Evolutionary conservation across 2,797 vertebrate species (phyloP), one percentile per base, ranked within the genome.

Genomic region (Ciconia nigra): DNA sequence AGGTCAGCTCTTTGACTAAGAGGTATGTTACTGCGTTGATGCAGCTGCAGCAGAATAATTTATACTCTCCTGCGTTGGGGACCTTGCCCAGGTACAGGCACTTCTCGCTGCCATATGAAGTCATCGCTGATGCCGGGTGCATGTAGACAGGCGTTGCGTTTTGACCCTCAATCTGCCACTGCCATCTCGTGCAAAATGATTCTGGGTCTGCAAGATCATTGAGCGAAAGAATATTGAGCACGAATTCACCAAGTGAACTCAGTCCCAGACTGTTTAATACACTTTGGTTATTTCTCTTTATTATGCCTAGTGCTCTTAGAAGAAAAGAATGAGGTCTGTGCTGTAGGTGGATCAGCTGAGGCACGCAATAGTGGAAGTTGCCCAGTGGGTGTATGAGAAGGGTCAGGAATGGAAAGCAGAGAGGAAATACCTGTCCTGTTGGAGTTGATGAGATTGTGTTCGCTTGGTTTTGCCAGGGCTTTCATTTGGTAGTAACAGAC

Each of bases 51-150:
- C 21, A 33, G n/a, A 31, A 12, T 44, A 19, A 61, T 25, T 54
- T 15, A 11, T 26, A 2, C 35, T 26, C 42, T 76, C 20, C 39
- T 4, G 20, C 42, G 35, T 18, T 2, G 0, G 28, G 63, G 69
- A 52, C 67, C 39, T 76, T 41, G 58, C 55, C 33, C 66, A 15
- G 49, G 33, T 66, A 20, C n/a, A 1, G 2, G 6, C 19, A 3
- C 20, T 28, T 24, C 44, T 44, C 1, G 0, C 62, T 67, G 39
- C 62, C 14, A 0, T n/a, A 15, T 15, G 5, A n/a, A 66, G 24
- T 62, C 37, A 9, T 24, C 25, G 6, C 31, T 9, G 11, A 28
- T 5, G 5, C 41, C 20, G 41, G 18, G 41, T 20, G 47, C 31
- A 9, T 22, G 29, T n/a, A 69, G 80, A 63, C 57, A 62, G 63